phyloP scores from a whole-genome alignment of 2,888 invertebrate genomes.

The Eupithecia centaureata region DNA sequence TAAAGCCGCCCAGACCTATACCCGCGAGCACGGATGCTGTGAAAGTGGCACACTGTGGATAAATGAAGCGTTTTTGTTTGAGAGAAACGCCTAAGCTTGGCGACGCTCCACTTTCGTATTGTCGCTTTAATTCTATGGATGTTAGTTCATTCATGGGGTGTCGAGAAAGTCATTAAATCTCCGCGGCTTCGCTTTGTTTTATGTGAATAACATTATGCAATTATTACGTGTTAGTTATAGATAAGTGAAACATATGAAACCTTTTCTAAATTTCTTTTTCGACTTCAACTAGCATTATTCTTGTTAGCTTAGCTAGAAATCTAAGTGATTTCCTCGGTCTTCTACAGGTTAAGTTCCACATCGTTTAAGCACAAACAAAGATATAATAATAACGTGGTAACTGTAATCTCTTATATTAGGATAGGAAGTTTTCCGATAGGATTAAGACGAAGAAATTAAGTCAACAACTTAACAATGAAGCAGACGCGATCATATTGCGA shows the following conservation, averaged over 20 bases:
- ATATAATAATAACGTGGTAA: slow-evolving; percentile 23
- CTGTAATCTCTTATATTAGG: slow-evolving; percentile 60
- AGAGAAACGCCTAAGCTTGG: slow-evolving; percentile 77
- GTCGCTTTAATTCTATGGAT: slow-evolving; percentile 77
- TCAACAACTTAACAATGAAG: slow-evolving; percentile 77
- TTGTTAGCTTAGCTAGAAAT: neutral
- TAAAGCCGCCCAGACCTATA: slow-evolving; percentile 69
- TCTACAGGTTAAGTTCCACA: neutral
- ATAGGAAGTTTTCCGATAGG: slow-evolving; percentile 67
- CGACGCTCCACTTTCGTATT: slow-evolving; percentile 78
- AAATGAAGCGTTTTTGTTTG: slow-evolving; percentile 83
- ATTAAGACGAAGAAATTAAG: slow-evolving; percentile 73
- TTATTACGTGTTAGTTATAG: slow-evolving; percentile 10
- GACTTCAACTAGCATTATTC: neutral
- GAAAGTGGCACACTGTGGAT: slow-evolving; percentile 83
- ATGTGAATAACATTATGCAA: slow-evolving; percentile 28
- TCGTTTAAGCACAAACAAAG: slow-evolving; percentile 11
- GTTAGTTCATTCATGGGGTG: slow-evolving; percentile 73
- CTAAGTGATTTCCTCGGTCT: neutral
- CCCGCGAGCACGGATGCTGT: slow-evolving; percentile 81
- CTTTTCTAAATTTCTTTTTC: neutral
- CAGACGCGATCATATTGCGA: slow-evolving; percentile 57
- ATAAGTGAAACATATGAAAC: neutral
- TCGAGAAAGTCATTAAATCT: slow-evolving; percentile 69
- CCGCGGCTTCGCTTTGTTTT: slow-evolving; percentile 52